Evolutionary conservation across 53 echinoderm and acorn worm species (phyloP).

Genomic region (Zoroaster sp.): DNA sequence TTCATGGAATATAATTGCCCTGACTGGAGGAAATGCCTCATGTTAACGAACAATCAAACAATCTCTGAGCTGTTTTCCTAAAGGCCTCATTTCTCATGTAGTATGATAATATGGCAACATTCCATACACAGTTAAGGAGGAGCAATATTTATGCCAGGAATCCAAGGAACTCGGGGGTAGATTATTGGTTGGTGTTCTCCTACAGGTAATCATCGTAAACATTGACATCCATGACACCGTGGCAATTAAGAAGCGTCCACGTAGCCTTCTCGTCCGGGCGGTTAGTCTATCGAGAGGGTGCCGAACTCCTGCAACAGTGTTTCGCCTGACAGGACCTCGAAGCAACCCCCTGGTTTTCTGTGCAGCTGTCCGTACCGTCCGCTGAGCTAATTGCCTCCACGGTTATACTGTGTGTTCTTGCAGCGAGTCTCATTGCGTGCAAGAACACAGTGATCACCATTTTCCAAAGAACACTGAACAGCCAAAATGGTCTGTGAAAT

Average conservation of each 20-base stretch:
- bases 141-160: not conserved
- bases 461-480: not conserved
- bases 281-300: too few relatives aligned
- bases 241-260: slow-evolving; percentile 15
- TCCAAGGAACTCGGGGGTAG: not conserved
- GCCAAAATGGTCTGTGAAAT: not conserved
- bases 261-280: too few relatives aligned
- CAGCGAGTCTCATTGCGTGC: too few relatives aligned
- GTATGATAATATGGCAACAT: slow-evolving; percentile 15
- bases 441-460: not conserved
- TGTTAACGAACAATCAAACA: not conserved
- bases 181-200: not conserved
- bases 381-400: not conserved
- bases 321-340: too few relatives aligned
- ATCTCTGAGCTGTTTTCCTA: not conserved
- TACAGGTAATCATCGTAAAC: not conserved
- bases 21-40: too few relatives aligned
- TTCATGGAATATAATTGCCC: too few relatives aligned
- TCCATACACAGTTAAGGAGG: slow-evolving; percentile 13
- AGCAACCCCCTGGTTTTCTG: too few relatives aligned
- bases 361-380: not conserved
- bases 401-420: too few relatives aligned
- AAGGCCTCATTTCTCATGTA: slow-evolving; percentile 11
- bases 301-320: too few relatives aligned
- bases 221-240: not conserved